Conservation (phyloP, 2,888 invertebrate species). For the Tipula confusa region DNA sequence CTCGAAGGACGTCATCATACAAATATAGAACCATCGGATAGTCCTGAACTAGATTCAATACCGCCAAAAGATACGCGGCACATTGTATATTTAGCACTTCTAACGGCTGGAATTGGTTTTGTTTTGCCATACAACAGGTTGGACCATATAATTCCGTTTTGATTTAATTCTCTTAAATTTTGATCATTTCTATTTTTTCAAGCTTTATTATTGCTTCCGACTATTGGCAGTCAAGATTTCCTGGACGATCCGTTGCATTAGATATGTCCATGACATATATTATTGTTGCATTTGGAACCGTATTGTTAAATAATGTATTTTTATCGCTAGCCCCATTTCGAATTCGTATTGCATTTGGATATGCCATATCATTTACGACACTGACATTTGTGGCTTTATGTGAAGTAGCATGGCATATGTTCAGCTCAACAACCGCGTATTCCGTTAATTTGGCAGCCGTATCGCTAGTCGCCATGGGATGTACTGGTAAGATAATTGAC, state of each 20-base stretch:
- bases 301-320: constrained; percentile 77
- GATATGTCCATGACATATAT: constrained; percentile 92
- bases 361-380: constrained; percentile 74
- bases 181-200: constrained; percentile 40
- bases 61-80: constrained; percentile 49
- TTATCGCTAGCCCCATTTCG: constrained; percentile 77
- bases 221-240: constrained; percentile 82
- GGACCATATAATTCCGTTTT: constrained; percentile 33
- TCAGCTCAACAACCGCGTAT: constrained; percentile 73
- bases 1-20: constrained; percentile 45
- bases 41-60: constrained; percentile 47
- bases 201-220: constrained; percentile 93
- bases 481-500: constrained; percentile 56
- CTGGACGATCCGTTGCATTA: constrained; percentile 79
- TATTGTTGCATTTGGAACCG: constrained; percentile 82
- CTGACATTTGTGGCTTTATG: constrained; percentile 78
- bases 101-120: constrained; percentile 85
- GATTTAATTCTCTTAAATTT: background rate
- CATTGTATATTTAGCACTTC: constrained; percentile 52
- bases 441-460: constrained; percentile 78
- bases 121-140: constrained; percentile 89
- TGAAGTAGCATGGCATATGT: constrained; percentile 82
- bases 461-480: constrained; percentile 80
- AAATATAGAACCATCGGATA: constrained; percentile 45
- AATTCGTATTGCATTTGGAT: constrained; percentile 82